Percentiles rank a stretch among this genome's conserved stretches.
phyloP scores from a whole-genome alignment of 2,888 invertebrate species.

The Agrochola litura region DNA sequence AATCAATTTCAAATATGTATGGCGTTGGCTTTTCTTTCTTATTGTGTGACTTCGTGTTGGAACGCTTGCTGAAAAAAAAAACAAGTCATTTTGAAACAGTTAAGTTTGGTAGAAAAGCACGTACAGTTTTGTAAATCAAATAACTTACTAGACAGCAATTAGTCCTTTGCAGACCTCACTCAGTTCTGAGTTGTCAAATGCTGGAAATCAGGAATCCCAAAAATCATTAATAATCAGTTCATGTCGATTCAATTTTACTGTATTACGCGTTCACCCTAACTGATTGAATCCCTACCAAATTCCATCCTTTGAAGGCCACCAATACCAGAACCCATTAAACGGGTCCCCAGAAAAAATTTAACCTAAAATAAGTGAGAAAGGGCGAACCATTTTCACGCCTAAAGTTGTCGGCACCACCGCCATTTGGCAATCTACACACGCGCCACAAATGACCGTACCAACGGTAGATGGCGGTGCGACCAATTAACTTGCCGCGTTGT shows the following conservation, averaged over 20 bases:
- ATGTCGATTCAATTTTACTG: background rate
- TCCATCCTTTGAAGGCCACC: background rate
- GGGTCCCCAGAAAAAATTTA: conserved; percentile 19
- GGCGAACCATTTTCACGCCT: conserved; percentile 41
- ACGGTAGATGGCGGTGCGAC: conserved; percentile 69
- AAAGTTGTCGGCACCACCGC: conserved; percentile 40
- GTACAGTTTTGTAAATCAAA: background rate
- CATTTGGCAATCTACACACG: conserved; percentile 75
- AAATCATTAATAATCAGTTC: background rate
- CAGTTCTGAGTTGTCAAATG: background rate
- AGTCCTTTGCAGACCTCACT: background rate
- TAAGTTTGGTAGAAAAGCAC: background rate
- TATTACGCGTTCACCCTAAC: background rate
- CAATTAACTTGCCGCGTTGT: conserved; percentile 78
- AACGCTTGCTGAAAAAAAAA: background rate
- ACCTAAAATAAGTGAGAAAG: conserved; percentile 46
- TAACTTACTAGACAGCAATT: background rate
- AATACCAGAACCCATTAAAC: conserved; percentile 12
- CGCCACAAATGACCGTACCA: conserved; percentile 72
- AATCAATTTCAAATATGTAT: conserved; percentile 45
- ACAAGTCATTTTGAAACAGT: background rate
- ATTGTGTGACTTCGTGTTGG: background rate
- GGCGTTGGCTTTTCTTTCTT: conserved; percentile 11
- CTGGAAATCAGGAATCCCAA: background rate
- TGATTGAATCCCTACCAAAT: background rate